Conservation (phyloP, 64 coral and sea anemone genomes). For the Catalaphyllia jardinei region DNA sequence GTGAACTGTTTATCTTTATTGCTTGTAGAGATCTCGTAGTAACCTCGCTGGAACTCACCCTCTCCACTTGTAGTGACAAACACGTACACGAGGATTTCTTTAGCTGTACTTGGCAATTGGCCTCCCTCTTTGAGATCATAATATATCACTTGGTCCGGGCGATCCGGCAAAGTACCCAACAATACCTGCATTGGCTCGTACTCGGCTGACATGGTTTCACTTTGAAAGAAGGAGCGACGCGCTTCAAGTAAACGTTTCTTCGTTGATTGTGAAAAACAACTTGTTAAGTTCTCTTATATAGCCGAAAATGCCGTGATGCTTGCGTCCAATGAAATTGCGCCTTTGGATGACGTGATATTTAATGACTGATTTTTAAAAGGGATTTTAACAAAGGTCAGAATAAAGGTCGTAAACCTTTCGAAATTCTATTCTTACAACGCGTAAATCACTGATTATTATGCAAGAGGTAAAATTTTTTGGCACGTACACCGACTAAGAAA, state of each 20-base stretch:
- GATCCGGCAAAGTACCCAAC: conserved; percentile 15
- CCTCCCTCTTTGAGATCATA: neutral
- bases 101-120: neutral
- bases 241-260: neutral
- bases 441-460: neutral
- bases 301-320: neutral
- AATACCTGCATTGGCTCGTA: neutral
- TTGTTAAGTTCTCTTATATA: neutral
- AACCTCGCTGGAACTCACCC: conserved; percentile 23
- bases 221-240: neutral
- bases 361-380: neutral
- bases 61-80: conserved; percentile 19
- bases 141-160: neutral
- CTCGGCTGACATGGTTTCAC: neutral
- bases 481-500: no score
- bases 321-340: conserved; percentile 9
- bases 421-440: neutral
- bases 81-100: conserved; percentile 17
- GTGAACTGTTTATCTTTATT: neutral
- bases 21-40: conserved; percentile 37
- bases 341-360: neutral
- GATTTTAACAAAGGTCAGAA: neutral
- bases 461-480: no score
- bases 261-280: neutral
- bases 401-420: neutral